Evolutionary conservation across 2,113 vertebrate genomes (phyloP).

Genomic region (Nothobranchius kuhntae): DNA sequence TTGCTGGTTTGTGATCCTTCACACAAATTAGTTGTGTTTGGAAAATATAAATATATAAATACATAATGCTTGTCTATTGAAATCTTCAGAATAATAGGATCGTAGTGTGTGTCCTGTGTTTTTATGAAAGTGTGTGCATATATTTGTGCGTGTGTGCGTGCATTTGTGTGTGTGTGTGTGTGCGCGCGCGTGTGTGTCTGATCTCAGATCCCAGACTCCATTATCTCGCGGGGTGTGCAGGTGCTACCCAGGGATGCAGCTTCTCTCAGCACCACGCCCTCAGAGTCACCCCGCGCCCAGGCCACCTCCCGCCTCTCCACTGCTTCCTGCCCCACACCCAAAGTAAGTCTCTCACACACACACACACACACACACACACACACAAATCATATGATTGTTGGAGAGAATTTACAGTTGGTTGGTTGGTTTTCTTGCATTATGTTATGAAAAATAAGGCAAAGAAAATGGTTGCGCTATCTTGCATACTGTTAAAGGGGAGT

Average conservation of each 20-base stretch:
- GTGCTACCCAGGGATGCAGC: constrained; percentile 97
- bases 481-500: too few species aligned
- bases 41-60: background rate
- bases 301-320: constrained; percentile 98
- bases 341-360: constrained; percentile 84
- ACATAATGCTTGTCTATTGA: background rate
- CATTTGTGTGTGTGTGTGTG: constrained; percentile 21
- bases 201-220: constrained; percentile 97
- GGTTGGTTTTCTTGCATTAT: too few species aligned
- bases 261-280: constrained; percentile 98
- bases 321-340: constrained; percentile 98
- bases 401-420: background rate
- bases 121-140: constrained; percentile 19
- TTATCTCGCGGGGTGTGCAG: constrained; percentile 98
- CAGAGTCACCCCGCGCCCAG: constrained; percentile 97
- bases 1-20: constrained; percentile 5
- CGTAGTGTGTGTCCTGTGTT: constrained; percentile 10
- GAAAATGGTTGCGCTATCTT: too few species aligned
- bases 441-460: too few species aligned
- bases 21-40: constrained; percentile 12
- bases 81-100: constrained; percentile 12
- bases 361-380: background rate
- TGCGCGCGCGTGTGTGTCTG: constrained; percentile 19
- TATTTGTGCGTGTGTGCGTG: constrained; percentile 18
- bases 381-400: background rate